Conservation (phyloP, 1,140 invertebrate species). For the Artemia franciscana region DNA sequence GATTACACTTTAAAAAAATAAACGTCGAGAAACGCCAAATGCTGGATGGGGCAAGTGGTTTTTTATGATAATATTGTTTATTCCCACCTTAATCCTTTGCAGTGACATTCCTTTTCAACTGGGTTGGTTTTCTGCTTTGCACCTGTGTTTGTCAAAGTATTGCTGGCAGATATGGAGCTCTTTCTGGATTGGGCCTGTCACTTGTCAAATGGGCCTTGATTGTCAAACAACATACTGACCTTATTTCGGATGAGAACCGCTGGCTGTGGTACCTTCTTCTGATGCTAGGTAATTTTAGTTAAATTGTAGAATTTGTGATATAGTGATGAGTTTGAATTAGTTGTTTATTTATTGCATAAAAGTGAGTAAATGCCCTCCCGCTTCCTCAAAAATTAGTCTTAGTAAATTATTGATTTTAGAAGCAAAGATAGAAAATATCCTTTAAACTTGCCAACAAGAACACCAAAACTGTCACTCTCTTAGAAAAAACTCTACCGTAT, state of each 20-base stretch:
- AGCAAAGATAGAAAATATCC: too few species aligned
- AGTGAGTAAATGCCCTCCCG: neutral
- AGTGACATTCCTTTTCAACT: constrained; percentile 77
- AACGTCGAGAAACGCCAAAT: too few species aligned
- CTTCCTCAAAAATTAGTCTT: neutral
- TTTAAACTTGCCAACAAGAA: too few species aligned
- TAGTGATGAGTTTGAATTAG: neutral
- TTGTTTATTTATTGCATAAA: neutral
- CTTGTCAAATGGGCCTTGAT: constrained; percentile 84
- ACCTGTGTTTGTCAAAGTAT: constrained; percentile 85
- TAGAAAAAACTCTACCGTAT: too few species aligned
- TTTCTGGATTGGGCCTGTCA: constrained; percentile 74
- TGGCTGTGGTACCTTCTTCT: constrained; percentile 77
- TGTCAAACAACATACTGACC: constrained; percentile 64
- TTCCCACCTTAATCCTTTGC: constrained; percentile 18
- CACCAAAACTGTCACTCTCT: too few species aligned
- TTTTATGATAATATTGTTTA: too few species aligned
- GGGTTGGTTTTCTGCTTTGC: constrained; percentile 73
- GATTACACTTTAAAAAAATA: too few species aligned
- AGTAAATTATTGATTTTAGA: neutral
- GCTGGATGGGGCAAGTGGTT: too few species aligned
- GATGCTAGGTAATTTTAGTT: constrained; percentile 40
- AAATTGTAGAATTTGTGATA: neutral
- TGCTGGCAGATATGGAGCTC: constrained; percentile 68
- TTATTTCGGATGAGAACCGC: constrained; percentile 57